Conservation (phyloP, 2,797 vertebrate species). For the Cossypha dichroa region DNA sequence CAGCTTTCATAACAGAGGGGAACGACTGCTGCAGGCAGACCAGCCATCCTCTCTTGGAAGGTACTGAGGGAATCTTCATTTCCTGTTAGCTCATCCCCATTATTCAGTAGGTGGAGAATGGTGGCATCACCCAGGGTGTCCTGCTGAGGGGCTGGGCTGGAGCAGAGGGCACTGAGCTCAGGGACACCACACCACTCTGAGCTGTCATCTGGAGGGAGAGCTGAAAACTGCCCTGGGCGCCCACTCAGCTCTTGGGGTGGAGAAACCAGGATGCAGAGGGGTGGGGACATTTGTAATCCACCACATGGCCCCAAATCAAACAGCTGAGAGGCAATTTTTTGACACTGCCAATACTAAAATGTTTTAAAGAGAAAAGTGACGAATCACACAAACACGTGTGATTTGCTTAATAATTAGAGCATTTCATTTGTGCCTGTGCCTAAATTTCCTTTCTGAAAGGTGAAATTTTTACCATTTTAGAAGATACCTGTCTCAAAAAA, state of each 20-base stretch:
- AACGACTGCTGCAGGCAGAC: accelerated
- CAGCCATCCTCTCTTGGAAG: not conserved
- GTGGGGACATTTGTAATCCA: not conserved
- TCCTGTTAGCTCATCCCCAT: not conserved
- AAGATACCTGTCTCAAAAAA: not conserved
- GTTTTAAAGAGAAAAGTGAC: not conserved
- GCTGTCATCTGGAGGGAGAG: not conserved
- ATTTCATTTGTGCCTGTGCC: not conserved
- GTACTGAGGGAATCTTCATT: not conserved
- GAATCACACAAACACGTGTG: accelerated
- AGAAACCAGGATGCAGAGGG: not conserved
- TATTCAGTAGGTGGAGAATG: not conserved
- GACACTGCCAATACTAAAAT: not conserved
- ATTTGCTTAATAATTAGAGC: not conserved
- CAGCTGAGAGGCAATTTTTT: not conserved
- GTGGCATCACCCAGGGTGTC: not conserved
- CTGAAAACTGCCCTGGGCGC: not conserved
- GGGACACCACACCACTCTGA: not conserved
- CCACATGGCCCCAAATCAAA: not conserved
- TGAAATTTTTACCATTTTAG: not conserved
- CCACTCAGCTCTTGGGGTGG: not conserved
- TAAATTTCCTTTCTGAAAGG: not conserved
- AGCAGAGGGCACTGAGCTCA: not conserved
- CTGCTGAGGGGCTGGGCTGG: not conserved
- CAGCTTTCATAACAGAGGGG: not conserved